phyloP scores from a whole-genome alignment of 1,140 invertebrate species.

The Mamestra configurata region DNA sequence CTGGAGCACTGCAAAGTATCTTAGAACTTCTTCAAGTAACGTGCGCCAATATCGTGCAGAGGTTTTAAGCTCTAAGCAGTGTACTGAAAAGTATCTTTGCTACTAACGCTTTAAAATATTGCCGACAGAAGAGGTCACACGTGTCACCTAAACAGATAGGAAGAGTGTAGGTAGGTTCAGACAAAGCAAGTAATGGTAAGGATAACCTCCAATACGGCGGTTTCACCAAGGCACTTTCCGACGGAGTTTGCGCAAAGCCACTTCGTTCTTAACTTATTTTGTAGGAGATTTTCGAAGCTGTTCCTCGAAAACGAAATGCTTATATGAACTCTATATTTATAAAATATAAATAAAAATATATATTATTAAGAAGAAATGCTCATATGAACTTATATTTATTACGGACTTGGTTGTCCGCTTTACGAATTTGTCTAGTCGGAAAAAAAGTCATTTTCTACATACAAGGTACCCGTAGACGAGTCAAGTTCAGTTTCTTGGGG shows the following conservation, averaged over 20 bases:
- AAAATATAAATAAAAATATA: too few relatives aligned
- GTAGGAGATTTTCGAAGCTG: conserved; percentile 57
- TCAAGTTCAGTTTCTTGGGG: conserved; percentile 25
- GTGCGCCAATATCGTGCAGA: conserved; percentile 20
- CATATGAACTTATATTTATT: conserved; percentile 34
- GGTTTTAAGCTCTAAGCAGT: conserved; percentile 5
- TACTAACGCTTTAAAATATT: conserved; percentile 1
- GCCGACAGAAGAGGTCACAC: background rate
- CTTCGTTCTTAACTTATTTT: conserved; percentile 62
- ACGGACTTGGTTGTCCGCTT: conserved; percentile 21
- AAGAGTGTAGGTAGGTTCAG: background rate
- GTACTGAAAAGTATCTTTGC: background rate
- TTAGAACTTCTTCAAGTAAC: conserved; percentile 19
- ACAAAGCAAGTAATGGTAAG: conserved; percentile 16
- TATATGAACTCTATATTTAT: conserved; percentile 55
- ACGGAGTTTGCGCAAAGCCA: conserved; percentile 64
- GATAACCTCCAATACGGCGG: conserved; percentile 15
- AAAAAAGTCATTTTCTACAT: conserved; percentile 44
- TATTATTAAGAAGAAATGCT: too few relatives aligned
- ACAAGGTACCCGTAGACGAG: conserved; percentile 29
- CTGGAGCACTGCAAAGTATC: background rate
- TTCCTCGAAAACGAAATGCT: conserved; percentile 52
- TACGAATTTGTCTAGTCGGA: conserved; percentile 39
- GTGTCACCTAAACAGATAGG: background rate
- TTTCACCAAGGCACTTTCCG: conserved; percentile 50